Conservation (phyloP, 2,888 invertebrate genomes). For the Lepidocyrtinus sp. region DNA sequence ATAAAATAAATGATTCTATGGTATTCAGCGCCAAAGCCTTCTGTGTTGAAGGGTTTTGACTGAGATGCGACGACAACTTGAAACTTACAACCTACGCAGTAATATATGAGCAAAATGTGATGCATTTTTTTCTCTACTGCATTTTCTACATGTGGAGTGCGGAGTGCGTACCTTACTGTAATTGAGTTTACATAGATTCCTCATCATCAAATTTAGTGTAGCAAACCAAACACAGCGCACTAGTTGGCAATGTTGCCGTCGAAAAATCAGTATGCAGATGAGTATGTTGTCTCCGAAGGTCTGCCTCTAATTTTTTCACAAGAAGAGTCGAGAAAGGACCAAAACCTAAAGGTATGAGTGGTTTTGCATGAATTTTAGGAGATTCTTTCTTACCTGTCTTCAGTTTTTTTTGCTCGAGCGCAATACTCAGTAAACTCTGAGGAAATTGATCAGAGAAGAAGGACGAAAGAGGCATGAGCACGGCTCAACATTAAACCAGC, state of each 20-base stretch:
- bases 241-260: too few relatives aligned
- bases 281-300: background rate
- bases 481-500: too few relatives aligned
- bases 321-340: background rate
- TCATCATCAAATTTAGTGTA: background rate
- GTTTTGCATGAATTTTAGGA: background rate
- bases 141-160: too few relatives aligned
- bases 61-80: conserved; percentile 25
- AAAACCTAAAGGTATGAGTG: background rate
- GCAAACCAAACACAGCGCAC: background rate
- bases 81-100: too few relatives aligned
- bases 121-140: too few relatives aligned
- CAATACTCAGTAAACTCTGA: too few relatives aligned
- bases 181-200: too few relatives aligned
- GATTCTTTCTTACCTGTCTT: background rate
- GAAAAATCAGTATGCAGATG: background rate
- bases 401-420: too few relatives aligned
- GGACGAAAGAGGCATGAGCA: too few relatives aligned
- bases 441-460: too few relatives aligned
- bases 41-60: conserved; percentile 36
- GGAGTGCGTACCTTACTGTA: background rate
- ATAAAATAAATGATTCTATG: conserved; percentile 16
- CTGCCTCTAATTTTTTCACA: background rate
- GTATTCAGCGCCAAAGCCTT: conserved; percentile 1
- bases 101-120: too few relatives aligned